Evolutionary conservation across 2,888 invertebrate species (phyloP).

Genomic region (Myopa testacea): DNA sequence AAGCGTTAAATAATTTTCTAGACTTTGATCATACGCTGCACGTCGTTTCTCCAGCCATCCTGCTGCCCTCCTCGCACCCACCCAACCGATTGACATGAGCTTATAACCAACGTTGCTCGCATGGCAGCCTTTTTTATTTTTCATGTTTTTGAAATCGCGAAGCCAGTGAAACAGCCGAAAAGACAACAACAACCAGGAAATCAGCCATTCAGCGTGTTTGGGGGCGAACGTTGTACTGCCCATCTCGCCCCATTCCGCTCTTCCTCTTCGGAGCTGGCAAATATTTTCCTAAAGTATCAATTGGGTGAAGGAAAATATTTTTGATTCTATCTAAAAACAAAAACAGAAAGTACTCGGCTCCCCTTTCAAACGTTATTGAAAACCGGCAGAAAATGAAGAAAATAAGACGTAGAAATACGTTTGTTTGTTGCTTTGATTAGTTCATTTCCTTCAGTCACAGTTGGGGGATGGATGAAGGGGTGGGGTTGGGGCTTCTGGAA

Average conservation of each 20-base stretch:
- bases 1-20: background rate
- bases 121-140: too few relatives aligned
- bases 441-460: background rate
- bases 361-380: background rate
- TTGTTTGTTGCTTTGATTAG: slow-evolving; percentile 5
- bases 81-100: background rate
- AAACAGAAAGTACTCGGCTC: background rate
- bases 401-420: background rate
- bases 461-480: background rate
- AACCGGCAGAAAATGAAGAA: background rate
- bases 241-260: background rate
- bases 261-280: background rate
- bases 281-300: background rate
- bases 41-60: background rate
- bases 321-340: background rate
- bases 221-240: background rate
- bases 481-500: too few relatives aligned
- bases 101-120: background rate
- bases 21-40: too few relatives aligned
- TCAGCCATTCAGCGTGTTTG: background rate
- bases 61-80: background rate
- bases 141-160: background rate
- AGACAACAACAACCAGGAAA: background rate
- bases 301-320: background rate
- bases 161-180: background rate